Evolutionary conservation across 2,113 vertebrate species (phyloP).

Genomic region (Psophia crepitans): DNA sequence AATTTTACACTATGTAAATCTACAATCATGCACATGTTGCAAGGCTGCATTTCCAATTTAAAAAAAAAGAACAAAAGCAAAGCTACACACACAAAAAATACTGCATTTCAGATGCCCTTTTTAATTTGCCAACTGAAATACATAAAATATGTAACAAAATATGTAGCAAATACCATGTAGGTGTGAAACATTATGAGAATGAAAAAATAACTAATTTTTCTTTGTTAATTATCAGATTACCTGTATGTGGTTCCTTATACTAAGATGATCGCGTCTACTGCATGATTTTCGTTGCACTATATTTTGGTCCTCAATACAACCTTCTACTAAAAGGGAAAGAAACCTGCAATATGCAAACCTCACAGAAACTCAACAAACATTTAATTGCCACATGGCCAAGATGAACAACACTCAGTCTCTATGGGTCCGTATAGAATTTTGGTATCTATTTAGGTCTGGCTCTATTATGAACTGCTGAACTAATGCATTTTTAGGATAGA

Average conservation of each 20-base stretch:
- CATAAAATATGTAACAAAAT: not conserved
- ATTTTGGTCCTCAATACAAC: not conserved
- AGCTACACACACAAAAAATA: not conserved
- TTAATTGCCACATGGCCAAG: not conserved
- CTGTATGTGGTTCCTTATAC: not conserved
- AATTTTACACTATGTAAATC: constrained; percentile 22
- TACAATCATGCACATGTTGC: constrained; percentile 47
- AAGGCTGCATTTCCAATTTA: not conserved
- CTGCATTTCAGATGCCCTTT: not conserved
- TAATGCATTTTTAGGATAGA: not conserved
- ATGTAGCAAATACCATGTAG: not conserved
- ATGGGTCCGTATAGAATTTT: not conserved
- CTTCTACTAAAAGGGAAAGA: not conserved
- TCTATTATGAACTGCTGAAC: not conserved
- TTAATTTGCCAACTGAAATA: not conserved
- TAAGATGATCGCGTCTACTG: not conserved
- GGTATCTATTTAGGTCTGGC: not conserved
- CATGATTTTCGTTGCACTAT: not conserved
- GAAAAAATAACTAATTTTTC: not conserved
- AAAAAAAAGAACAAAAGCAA: not conserved
- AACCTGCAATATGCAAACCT: not conserved
- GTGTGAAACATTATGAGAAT: not conserved
- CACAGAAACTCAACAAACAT: not conserved
- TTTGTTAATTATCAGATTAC: not conserved
- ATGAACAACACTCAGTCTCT: not conserved